A percentile compares a stretch with the other conserved stretches of the same genome.
Conservation (phyloP, 2,113 vertebrate genomes). For the Tenebrosternarchus preto region DNA sequence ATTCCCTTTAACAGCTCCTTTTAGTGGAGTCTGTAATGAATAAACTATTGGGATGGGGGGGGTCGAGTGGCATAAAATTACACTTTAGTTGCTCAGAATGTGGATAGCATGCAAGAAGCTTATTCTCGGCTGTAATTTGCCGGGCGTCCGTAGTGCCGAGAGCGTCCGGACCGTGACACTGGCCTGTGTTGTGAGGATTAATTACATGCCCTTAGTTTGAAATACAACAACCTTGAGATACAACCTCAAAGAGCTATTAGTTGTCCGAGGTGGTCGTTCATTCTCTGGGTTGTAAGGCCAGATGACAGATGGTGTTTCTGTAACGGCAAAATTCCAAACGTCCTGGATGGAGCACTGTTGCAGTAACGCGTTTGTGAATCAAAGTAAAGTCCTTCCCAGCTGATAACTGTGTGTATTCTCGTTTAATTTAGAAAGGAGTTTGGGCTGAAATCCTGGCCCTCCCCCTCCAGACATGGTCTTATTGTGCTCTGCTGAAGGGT, state of each 20-base stretch:
- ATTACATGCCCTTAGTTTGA: conserved; percentile 1
- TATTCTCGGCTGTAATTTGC: neutral
- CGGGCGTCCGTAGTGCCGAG: neutral
- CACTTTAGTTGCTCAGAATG: conserved; percentile 28
- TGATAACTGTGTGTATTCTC: neutral
- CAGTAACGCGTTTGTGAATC: neutral
- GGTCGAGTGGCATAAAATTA: conserved; percentile 34
- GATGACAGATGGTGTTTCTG: neutral
- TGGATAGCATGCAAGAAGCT: neutral
- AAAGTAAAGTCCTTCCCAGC: neutral
- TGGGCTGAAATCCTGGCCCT: neutral
- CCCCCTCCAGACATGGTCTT: conserved; percentile 9
- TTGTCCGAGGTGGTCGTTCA: conserved; percentile 29
- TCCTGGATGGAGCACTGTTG: too few species aligned
- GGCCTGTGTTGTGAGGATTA: neutral
- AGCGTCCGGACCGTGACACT: neutral
- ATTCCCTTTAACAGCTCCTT: conserved; percentile 42
- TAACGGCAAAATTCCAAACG: too few species aligned
- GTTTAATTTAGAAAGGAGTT: neutral
- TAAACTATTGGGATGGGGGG: conserved; percentile 48
- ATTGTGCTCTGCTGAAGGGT: neutral
- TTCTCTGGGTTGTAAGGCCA: neutral
- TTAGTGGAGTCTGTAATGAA: conserved; percentile 46
- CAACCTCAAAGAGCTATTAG: conserved; percentile 30
- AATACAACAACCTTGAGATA: conserved; percentile 38